phyloP scores from a whole-genome alignment of 2,113 vertebrate species.

The Cephalopholis sonnerati region DNA sequence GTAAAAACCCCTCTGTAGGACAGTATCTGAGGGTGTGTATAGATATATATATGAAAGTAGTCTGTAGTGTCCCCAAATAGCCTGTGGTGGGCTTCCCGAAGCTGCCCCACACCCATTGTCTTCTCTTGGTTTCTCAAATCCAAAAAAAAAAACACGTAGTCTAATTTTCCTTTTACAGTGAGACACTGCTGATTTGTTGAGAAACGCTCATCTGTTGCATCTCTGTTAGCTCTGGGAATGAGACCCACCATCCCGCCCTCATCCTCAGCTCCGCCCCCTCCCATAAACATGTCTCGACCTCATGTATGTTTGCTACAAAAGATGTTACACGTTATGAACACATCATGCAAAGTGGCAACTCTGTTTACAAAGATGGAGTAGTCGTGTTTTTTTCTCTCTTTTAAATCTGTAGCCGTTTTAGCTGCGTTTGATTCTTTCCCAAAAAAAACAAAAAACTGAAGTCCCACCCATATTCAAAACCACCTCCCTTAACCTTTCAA shows the following conservation, averaged over 20 bases:
- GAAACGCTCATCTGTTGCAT: slow-evolving; percentile 47
- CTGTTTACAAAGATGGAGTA: slow-evolving; percentile 84
- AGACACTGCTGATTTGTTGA: slow-evolving; percentile 26
- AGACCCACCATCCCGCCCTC: slow-evolving; percentile 33
- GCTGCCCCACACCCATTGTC: slow-evolving; percentile 19
- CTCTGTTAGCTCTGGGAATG: slow-evolving; percentile 49
- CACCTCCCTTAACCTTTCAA: slow-evolving; percentile 56
- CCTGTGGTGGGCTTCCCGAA: slow-evolving; percentile 32
- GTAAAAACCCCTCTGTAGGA: slow-evolving; percentile 56
- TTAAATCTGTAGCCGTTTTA: slow-evolving; percentile 66
- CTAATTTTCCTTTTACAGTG: slow-evolving; percentile 1
- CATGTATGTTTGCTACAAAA: slow-evolving; percentile 83
- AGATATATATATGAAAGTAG: slow-evolving; percentile 68
- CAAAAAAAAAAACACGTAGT: slow-evolving; percentile 31
- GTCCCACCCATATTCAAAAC: slow-evolving; percentile 64
- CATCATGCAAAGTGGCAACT: slow-evolving; percentile 87
- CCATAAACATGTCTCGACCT: slow-evolving; percentile 60
- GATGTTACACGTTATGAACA: slow-evolving; percentile 84
- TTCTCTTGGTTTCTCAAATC: slow-evolving; percentile 26
- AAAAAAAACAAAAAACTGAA: slow-evolving; percentile 64
- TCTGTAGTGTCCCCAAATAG: slow-evolving; percentile 71
- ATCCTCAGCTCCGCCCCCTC: slow-evolving; percentile 32
- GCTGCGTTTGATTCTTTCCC: slow-evolving; percentile 66
- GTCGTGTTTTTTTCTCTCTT: slow-evolving; percentile 68
- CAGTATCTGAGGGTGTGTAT: slow-evolving; percentile 50